Conservation (phyloP, 37 sponge, comb jelly and placozoan genomes). For the Corticium candelabrum region DNA sequence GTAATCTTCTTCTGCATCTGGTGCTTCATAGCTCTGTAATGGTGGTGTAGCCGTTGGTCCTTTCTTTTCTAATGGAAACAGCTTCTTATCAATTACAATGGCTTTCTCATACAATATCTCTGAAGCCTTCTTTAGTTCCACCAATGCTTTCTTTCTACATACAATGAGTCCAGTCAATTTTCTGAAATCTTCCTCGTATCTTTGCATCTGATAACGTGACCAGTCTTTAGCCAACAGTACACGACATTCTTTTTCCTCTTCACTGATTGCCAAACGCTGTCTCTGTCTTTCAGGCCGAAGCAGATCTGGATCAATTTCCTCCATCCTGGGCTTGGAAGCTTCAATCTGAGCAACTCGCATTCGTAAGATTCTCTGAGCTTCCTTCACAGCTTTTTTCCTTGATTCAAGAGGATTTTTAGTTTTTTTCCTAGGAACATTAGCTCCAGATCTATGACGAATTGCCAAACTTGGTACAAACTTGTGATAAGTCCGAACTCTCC, state of each 20-base stretch:
- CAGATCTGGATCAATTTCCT: conserved; percentile 77
- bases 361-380: conserved; percentile 43
- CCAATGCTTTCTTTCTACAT: conserved; percentile 55
- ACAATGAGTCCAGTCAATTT: conserved; percentile 28
- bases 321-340: conserved; percentile 25
- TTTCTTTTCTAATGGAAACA: conserved; percentile 40
- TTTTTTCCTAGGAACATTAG: not conserved
- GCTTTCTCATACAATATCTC: conserved; percentile 43
- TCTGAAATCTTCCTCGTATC: conserved; percentile 32
- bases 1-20: conserved; percentile 36
- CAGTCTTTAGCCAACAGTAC: conserved; percentile 57
- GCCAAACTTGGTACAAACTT: no score
- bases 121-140: conserved; percentile 66
- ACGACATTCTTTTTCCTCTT: conserved; percentile 49
- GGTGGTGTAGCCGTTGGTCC: conserved; percentile 64
- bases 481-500: no score
- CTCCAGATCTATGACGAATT: not conserved
- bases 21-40: conserved; percentile 44
- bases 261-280: not conserved
- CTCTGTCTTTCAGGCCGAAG: conserved; percentile 74
- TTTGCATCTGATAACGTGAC: conserved; percentile 40
- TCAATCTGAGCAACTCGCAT: conserved; percentile 1
- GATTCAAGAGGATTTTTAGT: not conserved
- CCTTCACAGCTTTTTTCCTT: conserved; percentile 20
- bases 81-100: conserved; percentile 25